phyloP scores from a whole-genome alignment of 2,113 vertebrate species.

The mouse (Mus musculus) region GRCm39 chr12:50044001-50044500 shows the following conservation, averaged over 20 bases:
- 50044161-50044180: not conserved
- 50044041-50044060: not conserved
- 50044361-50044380: not conserved
- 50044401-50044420: conserved; percentile 58
- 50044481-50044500: conserved; percentile 78
- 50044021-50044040: not conserved
- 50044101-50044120: not conserved
- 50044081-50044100: not conserved
- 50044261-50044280: not conserved
- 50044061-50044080: not conserved
- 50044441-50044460: conserved; percentile 29
- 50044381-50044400: not conserved
- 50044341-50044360: not conserved
- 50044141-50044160: not conserved
- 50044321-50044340: not conserved
- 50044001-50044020: not conserved
- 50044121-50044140: not conserved
- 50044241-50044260: not conserved
- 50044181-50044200: not conserved
- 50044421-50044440: conserved; percentile 42
- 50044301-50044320: not conserved
- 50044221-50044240: not conserved
- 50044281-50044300: not conserved
- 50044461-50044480: conserved; percentile 77
- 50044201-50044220: not conserved